Evolutionary conservation across 2,888 invertebrate genomes (phyloP), one percentile per base, ranked within the genome.

Genomic region (Galeruca laticollis): DNA sequence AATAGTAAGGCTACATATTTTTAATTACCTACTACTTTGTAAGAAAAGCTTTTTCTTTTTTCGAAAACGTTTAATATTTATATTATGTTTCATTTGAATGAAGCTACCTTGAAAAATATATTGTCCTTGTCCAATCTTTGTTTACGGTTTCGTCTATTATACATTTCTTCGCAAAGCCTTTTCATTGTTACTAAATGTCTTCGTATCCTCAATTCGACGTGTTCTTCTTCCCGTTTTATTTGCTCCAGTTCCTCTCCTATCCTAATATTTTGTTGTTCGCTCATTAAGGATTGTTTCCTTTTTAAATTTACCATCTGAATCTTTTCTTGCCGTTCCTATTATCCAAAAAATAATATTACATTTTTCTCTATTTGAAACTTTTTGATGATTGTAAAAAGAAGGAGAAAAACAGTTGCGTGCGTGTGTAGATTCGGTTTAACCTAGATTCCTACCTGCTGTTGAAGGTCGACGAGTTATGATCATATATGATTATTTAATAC

Each of bases 321-420:
- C 13, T 21, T 20, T 26, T 52, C 52, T 26, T 52, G 52, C 1
- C 52, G 52, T 26, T 52, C 52, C 52, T 47, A 9, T 18, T 47
- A 13, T 13, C 4, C 40, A 5, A 18, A 47, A 47, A 47, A 47
- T 47, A 9, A 37, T 37, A 10, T 11, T 33, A 9, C 6, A 33
- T 9, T 33, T 33, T n/a, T n/a, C n/a, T n/a, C n/a, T n/a, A n/a
- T n/a, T n/a, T n/a, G n/a, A n/a, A n/a, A n/a, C 26, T 3, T 26
- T 26, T 26, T 26, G 6, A 26, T 26, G 26, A 6, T 26, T 26
- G 6, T 26, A 26, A 26, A 26, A 26, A 26, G n/a, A 26, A 26
- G 26, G 6, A 26, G 26, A 26, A 6, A 1, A 26, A 6, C 26
- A 26, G 26, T 26, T 26, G 6, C 26, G 26, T 26, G n/a, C n/a